These are phyloP conservation scores for Deilephila porcellus DNA, from an alignment of 2,888 invertebrate species.

Conservation along the genomic window DNA sequence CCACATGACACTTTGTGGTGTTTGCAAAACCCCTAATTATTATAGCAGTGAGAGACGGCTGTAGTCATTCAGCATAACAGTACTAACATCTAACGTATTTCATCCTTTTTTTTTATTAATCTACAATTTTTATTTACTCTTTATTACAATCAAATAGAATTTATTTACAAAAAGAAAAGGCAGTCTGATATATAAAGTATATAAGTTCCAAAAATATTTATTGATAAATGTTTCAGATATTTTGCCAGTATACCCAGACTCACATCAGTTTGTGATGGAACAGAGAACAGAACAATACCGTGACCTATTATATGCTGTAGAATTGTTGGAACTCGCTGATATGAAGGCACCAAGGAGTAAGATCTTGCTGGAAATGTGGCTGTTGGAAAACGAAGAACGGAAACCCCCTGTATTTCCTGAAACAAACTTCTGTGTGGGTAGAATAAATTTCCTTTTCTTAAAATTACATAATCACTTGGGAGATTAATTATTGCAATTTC, in stretches of 20 bases:
- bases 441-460: background rate
- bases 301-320: constrained; percentile 89
- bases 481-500: too few relatives aligned
- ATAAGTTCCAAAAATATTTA: background rate
- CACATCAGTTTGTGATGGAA: constrained; percentile 89
- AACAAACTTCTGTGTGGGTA: constrained; percentile 66
- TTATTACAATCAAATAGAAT: too few relatives aligned
- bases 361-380: constrained; percentile 92
- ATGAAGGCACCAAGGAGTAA: constrained; percentile 87
- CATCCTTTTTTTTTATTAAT: too few relatives aligned
- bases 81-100: too few relatives aligned
- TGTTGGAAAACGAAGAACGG: constrained; percentile 88
- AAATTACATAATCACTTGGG: too few relatives aligned
- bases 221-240: constrained; percentile 83
- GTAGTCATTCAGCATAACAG: too few relatives aligned
- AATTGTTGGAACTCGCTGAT: constrained; percentile 87
- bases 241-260: constrained; percentile 90
- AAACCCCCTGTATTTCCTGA: constrained; percentile 68
- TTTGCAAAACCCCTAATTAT: too few relatives aligned
- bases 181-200: background rate
- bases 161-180: too few relatives aligned
- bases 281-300: constrained; percentile 91
- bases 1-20: too few relatives aligned
- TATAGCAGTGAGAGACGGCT: too few relatives aligned
- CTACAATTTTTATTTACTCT: too few relatives aligned